Conservation (phyloP, 2,888 invertebrate genomes). For the Argyresthia albistria region DNA sequence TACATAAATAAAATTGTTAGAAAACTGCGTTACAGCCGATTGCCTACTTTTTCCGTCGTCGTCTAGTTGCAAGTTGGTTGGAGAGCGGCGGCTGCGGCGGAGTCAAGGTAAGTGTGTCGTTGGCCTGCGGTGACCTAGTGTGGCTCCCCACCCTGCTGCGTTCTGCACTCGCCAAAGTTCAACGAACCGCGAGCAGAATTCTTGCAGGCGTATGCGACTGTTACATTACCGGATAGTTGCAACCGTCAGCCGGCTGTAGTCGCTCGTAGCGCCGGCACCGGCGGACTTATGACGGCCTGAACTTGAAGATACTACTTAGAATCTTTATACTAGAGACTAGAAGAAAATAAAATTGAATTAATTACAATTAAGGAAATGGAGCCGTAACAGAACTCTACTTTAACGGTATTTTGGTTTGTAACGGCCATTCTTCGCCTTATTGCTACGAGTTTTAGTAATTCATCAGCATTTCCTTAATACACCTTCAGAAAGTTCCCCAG, state of each 20-base stretch:
- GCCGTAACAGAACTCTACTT: no score
- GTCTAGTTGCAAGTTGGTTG: slow-evolving; percentile 24
- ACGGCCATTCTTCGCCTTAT: no score
- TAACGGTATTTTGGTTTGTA: no score
- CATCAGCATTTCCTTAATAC: no score
- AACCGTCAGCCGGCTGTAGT: slow-evolving; percentile 23
- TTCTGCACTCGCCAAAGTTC: slow-evolving; percentile 70
- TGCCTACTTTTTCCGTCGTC: slow-evolving; percentile 49
- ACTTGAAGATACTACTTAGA: no score
- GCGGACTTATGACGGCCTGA: not conserved
- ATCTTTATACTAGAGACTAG: not conserved
- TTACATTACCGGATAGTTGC: slow-evolving; percentile 70
- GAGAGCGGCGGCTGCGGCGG: slow-evolving; percentile 29
- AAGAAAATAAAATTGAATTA: not conserved
- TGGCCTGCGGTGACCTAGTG: slow-evolving; percentile 68
- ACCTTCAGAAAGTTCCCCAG: not conserved
- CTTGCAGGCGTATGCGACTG: slow-evolving; percentile 63
- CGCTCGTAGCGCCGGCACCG: not conserved
- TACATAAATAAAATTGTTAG: slow-evolving; percentile 30
- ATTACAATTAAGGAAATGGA: not conserved
- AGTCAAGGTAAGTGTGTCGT: slow-evolving; percentile 72
- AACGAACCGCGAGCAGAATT: slow-evolving; percentile 65
- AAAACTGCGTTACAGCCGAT: slow-evolving; percentile 26
- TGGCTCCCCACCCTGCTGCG: slow-evolving; percentile 57
- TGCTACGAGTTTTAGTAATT: no score